Conservation (phyloP, 2,888 invertebrate species). For the Eupithecia subumbrata region DNA sequence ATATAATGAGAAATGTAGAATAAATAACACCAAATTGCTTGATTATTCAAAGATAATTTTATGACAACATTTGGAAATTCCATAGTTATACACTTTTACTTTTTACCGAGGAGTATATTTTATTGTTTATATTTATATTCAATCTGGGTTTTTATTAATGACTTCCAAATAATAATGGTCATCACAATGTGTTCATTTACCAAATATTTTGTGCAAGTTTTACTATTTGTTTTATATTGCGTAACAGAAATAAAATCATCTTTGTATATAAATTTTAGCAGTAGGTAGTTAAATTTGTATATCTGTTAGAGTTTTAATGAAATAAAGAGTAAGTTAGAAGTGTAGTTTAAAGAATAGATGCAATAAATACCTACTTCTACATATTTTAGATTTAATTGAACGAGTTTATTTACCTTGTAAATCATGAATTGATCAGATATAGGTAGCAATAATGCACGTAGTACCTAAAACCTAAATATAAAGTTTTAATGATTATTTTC, state of each 20-base stretch:
- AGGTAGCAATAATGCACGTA: conserved; percentile 28
- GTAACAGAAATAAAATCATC: conserved; percentile 54
- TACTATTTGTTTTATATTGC: conserved; percentile 57
- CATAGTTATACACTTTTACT: not conserved
- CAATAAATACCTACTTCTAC: conserved; percentile 48
- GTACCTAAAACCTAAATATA: not conserved
- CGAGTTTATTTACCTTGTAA: conserved; percentile 14
- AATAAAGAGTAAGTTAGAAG: conserved; percentile 44
- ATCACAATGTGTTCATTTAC: conserved; percentile 81
- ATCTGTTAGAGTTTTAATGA: conserved; percentile 50
- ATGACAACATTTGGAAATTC: not conserved
- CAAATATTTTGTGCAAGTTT: conserved; percentile 73
- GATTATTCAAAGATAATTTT: not conserved
- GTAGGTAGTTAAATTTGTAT: conserved; percentile 48
- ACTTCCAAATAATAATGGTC: conserved; percentile 49
- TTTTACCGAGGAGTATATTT: not conserved
- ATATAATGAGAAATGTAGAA: not conserved
- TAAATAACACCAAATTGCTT: not conserved
- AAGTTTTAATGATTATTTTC: not conserved
- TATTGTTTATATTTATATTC: not conserved
- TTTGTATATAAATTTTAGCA: conserved; percentile 59
- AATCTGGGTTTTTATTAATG: conserved; percentile 24
- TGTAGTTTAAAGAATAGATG: conserved; percentile 47
- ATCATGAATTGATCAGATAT: conserved; percentile 8
- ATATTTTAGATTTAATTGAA: conserved; percentile 22